Evolutionary conservation across 1,140 invertebrate species (phyloP).

Genomic region (Batillaria attramentaria): DNA sequence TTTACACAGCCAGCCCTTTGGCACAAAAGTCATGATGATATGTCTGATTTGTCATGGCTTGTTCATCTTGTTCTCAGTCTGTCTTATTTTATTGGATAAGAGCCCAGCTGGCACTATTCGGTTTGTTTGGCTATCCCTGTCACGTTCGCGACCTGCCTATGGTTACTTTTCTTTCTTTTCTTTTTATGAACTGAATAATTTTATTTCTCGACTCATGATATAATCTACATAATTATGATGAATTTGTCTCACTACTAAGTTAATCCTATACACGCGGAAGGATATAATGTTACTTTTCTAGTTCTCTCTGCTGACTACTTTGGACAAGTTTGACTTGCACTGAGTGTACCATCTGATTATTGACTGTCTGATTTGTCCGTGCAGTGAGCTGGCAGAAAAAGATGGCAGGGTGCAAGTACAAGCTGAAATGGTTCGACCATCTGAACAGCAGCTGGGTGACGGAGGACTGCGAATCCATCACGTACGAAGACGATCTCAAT

Average conservation of each 20-base stretch:
- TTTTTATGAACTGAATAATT: neutral
- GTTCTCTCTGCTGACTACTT: neutral
- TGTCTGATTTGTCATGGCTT: too few species aligned
- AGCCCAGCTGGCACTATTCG: too few species aligned
- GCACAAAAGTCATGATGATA: too few species aligned
- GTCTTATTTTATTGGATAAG: too few species aligned
- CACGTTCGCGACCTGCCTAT: too few species aligned
- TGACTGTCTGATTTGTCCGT: too few species aligned
- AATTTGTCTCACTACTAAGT: neutral
- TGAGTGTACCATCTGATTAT: neutral
- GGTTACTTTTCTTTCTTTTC: too few species aligned
- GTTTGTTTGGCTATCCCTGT: too few species aligned
- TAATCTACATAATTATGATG: neutral
- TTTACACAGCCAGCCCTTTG: too few species aligned
- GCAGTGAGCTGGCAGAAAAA: slow-evolving; percentile 20
- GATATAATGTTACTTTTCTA: too few species aligned
- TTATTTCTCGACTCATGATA: too few species aligned
- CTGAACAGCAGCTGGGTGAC: slow-evolving; percentile 76
- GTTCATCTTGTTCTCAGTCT: too few species aligned
- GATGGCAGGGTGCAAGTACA: slow-evolving; percentile 39
- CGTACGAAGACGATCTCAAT: slow-evolving; percentile 74
- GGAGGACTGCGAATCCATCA: slow-evolving; percentile 77
- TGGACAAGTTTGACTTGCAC: neutral
- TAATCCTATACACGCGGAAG: neutral
- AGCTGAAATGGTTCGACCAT: slow-evolving; percentile 76